Percentiles rank a stretch among this genome's conserved stretches.
phyloP scores from a whole-genome alignment of 2,888 invertebrate species.

The Nomada ruficornis region DNA sequence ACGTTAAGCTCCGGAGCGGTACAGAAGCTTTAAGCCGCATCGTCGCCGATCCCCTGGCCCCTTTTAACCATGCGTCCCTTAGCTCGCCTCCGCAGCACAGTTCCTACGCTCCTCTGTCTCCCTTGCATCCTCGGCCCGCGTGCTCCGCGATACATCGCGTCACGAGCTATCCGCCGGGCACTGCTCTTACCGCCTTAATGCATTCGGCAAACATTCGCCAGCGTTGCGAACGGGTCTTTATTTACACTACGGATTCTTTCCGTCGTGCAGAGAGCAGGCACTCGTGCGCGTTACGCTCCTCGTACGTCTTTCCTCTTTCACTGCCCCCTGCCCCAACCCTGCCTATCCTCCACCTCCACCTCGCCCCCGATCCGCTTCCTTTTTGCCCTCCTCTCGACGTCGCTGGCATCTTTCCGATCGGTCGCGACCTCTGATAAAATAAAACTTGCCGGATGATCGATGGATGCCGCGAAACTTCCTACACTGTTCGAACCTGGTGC shows the following conservation, averaged over 20 bases:
- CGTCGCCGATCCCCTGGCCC: slow-evolving; percentile 72
- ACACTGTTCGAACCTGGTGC: not conserved
- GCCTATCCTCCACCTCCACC: not conserved
- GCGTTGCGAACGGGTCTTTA: slow-evolving; percentile 76
- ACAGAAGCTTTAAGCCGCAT: slow-evolving; percentile 82
- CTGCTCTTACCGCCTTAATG: slow-evolving; percentile 78
- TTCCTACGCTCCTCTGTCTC: slow-evolving; percentile 5
- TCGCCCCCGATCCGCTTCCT: not conserved
- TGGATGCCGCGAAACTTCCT: not conserved
- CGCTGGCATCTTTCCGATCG: not conserved
- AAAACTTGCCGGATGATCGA: not conserved
- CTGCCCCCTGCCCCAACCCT: not conserved
- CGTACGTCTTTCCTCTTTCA: not conserved
- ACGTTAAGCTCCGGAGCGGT: slow-evolving; percentile 78
- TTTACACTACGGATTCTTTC: slow-evolving; percentile 81
- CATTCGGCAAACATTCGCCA: slow-evolving; percentile 82
- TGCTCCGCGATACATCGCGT: slow-evolving; percentile 66
- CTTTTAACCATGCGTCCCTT: slow-evolving; percentile 52
- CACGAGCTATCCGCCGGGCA: slow-evolving; percentile 66
- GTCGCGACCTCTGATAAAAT: not conserved
- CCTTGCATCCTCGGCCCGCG: slow-evolving; percentile 21
- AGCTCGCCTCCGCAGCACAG: slow-evolving; percentile 20
- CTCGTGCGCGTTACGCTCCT: slow-evolving; percentile 22
- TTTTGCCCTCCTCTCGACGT: not conserved
- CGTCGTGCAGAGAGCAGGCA: slow-evolving; percentile 27